Percentiles rank a stretch among this genome's conserved stretches.
Evolutionary conservation across 2,797 vertebrate species (phyloP).

Genomic region (Stomatorhinus walkeri): DNA sequence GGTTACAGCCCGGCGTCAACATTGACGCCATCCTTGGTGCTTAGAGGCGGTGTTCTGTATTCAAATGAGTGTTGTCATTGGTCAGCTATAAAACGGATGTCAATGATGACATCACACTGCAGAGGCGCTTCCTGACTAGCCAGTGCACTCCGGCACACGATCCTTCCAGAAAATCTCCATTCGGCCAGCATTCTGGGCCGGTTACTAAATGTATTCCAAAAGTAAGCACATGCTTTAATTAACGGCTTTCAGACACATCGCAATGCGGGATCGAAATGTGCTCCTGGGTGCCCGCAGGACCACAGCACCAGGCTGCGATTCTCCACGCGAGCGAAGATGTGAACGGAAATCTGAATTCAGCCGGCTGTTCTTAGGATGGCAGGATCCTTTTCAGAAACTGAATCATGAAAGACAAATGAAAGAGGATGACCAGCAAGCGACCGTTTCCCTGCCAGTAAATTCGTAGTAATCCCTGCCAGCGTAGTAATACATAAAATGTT

Average conservation of each 20-base stretch:
- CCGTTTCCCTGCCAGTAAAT: not conserved
- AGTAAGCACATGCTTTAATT: not conserved
- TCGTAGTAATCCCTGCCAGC: not conserved
- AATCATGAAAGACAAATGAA: not conserved
- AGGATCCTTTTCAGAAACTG: not conserved
- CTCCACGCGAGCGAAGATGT: not conserved
- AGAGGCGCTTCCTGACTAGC: not conserved
- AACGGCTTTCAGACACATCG: not conserved
- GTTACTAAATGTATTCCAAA: not conserved
- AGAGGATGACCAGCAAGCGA: not conserved
- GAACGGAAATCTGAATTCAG: not conserved
- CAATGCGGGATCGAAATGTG: not conserved
- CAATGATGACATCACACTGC: not conserved
- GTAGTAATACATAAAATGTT: not conserved
- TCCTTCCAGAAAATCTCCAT: not conserved
- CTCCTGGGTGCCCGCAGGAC: not conserved
- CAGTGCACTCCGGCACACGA: not conserved
- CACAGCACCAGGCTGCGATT: not conserved
- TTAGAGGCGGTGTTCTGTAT: not conserved
- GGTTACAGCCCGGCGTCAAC: not conserved
- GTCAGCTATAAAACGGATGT: not conserved
- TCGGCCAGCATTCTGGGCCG: not conserved
- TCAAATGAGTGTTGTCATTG: not conserved
- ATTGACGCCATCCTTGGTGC: not conserved
- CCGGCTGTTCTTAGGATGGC: not conserved